Evolutionary conservation across 2,797 vertebrate species (phyloP), one percentile per base, ranked within the genome.

Genomic region (Paedocypris micromegethes): DNA sequence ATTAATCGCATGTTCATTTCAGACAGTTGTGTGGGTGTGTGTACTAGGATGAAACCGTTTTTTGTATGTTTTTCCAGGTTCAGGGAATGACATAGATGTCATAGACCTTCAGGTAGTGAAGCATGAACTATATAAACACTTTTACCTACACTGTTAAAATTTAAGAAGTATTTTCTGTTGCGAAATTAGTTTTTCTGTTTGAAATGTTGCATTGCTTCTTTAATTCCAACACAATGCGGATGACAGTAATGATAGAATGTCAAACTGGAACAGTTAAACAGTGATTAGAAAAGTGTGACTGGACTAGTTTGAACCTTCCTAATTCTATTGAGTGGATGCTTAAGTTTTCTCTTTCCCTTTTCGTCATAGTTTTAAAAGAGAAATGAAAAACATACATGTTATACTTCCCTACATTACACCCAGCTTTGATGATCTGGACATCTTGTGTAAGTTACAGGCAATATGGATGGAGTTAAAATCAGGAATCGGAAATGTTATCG

Each of bases 381-480:
- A 23, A 23, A 23, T 23, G 23, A 23, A 23, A 23, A 23, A 23
- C 1, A 23, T 23, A 23, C 23, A 23, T 23, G 23, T 23, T 23
- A 23, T 23, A 23, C 23, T 23, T 23, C 23, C 23, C 23, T 23
- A 23, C 23, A 23, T 1, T 23, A 1, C 23, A 23, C 23, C 23
- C 8, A 53, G 44, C 5, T 23, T 39, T 41, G 41, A 42, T 51
- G 4, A 5, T 49, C n/a, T 51, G 64, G 44, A 62, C 47, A n/a
- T 5, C 9, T 7, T 73, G 49, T 44, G 67, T 77, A 81, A 97
- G 95, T 91, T 98, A 89, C 93, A 97, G 90, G 91, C 91, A 68
- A 82, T 98, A 78, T 92, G 94, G 87, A 90, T 86, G 8, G 94
- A 97, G 86, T 89, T 98, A 81, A 96, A 93, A 66, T 86, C 89